A percentile compares a stretch with the other conserved stretches of the same genome.
These are phyloP conservation scores for Ranitomeya imitator DNA, from an alignment of 2,113 vertebrate genomes.

Conservation along the genomic window DNA sequence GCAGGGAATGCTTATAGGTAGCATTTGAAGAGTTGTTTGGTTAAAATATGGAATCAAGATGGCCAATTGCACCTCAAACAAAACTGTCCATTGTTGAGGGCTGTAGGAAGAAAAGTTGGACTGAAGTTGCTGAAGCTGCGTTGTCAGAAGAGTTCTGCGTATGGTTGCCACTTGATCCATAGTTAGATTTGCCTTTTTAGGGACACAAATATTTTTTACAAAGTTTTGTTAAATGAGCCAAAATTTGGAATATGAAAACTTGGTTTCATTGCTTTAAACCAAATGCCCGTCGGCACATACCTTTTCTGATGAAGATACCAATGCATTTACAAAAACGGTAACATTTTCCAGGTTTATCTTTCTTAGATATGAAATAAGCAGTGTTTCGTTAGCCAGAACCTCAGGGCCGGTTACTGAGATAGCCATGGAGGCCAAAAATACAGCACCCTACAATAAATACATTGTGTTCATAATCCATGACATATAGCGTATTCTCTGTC, in stretches of 20 bases:
- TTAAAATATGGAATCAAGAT: slow-evolving; percentile 16
- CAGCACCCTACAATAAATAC: too few species aligned
- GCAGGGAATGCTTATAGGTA: background rate
- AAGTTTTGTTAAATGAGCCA: too few species aligned
- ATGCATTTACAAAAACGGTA: background rate
- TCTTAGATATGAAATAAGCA: background rate
- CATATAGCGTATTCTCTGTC: too few species aligned
- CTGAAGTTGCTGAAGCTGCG: background rate
- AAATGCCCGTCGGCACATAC: background rate
- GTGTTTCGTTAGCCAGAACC: background rate
- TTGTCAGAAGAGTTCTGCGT: background rate
- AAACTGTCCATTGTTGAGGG: background rate
- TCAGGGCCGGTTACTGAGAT: background rate
- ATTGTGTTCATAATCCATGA: too few species aligned
- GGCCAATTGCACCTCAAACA: background rate
- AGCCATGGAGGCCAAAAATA: background rate
- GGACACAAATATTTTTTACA: too few species aligned
- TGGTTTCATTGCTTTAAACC: too few species aligned
- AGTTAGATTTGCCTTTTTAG: background rate
- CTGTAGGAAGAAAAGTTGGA: background rate
- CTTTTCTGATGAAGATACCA: background rate
- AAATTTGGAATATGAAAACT: too few species aligned
- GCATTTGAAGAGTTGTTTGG: background rate
- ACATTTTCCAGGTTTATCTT: background rate
- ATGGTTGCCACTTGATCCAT: background rate